phyloP scores from a whole-genome alignment of 2,888 invertebrate species.

The Falcaria lacertinaria region DNA sequence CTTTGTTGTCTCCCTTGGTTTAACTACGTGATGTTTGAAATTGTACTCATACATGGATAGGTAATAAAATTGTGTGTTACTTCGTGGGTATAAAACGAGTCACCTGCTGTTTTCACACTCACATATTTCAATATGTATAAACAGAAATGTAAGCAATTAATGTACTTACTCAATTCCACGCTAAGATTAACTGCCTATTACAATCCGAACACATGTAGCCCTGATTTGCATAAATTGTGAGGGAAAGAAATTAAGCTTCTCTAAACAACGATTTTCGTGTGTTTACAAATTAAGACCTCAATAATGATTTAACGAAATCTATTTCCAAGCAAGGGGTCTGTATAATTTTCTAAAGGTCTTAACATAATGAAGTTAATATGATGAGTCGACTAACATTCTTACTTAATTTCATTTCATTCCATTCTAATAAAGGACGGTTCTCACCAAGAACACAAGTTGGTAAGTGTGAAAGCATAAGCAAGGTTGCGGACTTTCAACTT shows the following conservation, averaged over 20 bases:
- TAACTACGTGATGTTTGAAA: neutral
- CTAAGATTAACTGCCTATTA: neutral
- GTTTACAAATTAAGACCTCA: too few species aligned
- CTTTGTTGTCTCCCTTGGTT: neutral
- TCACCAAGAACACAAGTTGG: too few species aligned
- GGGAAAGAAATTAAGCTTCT: neutral
- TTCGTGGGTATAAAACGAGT: neutral
- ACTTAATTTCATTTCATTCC: too few species aligned
- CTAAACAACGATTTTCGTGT: neutral
- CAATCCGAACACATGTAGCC: neutral
- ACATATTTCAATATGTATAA: neutral
- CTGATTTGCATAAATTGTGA: neutral
- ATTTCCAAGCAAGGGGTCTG: too few species aligned
- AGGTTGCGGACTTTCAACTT: too few species aligned
- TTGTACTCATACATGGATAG: neutral
- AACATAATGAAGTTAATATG: too few species aligned
- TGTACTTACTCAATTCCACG: neutral
- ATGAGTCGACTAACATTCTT: too few species aligned
- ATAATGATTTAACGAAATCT: too few species aligned
- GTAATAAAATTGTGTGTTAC: neutral
- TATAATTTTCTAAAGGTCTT: too few species aligned
- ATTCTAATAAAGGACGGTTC: too few species aligned
- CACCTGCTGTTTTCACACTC: slow-evolving; percentile 1
- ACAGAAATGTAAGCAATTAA: neutral
- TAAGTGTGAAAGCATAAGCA: too few species aligned